Percentiles rank a stretch among this genome's conserved stretches.
phyloP scores from a whole-genome alignment of 2,113 vertebrate genomes.

The Podarcis raffonei region DNA sequence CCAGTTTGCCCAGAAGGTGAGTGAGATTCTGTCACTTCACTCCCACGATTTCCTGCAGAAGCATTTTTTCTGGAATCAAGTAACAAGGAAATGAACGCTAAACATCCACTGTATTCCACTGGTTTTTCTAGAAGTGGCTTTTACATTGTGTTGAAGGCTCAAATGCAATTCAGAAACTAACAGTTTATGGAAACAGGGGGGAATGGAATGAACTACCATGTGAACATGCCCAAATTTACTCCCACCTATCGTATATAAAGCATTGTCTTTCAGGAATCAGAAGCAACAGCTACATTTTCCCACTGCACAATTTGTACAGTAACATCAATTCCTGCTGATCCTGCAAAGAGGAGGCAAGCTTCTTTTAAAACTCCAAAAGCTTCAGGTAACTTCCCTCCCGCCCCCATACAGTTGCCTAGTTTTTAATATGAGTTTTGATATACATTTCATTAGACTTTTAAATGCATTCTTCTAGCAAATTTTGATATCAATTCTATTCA shows the following conservation, averaged over 20 bases:
- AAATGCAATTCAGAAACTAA: too few species aligned
- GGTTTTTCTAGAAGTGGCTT: too few species aligned
- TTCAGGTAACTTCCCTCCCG: constrained; percentile 32
- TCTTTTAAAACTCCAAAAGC: constrained; percentile 36
- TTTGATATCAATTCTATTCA: constrained; percentile 76
- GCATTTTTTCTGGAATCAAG: too few species aligned
- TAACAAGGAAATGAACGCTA: too few species aligned
- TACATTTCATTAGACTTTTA: constrained; percentile 74
- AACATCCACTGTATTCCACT: too few species aligned
- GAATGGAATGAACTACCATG: neutral
- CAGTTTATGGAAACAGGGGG: too few species aligned
- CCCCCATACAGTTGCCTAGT: constrained; percentile 46
- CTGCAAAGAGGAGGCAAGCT: constrained; percentile 26
- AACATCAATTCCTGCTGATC: constrained; percentile 42
- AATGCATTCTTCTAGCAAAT: constrained; percentile 73
- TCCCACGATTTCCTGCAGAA: too few species aligned
- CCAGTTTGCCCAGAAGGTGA: too few species aligned
- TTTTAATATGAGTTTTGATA: constrained; percentile 67
- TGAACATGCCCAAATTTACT: neutral
- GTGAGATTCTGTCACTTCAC: too few species aligned
- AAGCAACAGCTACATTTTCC: constrained; percentile 23
- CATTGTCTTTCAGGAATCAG: constrained; percentile 6
- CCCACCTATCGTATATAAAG: neutral
- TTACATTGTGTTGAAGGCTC: too few species aligned
- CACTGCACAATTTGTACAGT: constrained; percentile 21